phyloP scores from a whole-genome alignment of 2,113 vertebrate genomes.

The Pipra filicauda region DNA sequence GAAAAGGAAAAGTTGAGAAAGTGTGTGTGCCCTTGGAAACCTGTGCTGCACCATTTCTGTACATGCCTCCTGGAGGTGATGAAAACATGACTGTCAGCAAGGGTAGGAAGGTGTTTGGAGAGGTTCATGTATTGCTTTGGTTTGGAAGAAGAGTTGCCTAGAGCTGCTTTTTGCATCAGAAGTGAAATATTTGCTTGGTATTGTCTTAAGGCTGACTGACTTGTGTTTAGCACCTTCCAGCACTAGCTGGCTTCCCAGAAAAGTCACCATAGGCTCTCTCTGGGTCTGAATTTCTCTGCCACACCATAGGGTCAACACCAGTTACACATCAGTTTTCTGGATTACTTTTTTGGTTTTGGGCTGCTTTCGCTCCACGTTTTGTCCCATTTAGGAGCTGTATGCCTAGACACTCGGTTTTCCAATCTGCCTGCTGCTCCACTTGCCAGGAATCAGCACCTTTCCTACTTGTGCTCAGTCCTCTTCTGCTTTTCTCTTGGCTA shows the following conservation, averaged over 20 bases:
- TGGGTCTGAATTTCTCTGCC: neutral
- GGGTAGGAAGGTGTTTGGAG: neutral
- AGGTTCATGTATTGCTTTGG: neutral
- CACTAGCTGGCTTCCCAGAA: neutral
- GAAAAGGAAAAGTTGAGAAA: neutral
- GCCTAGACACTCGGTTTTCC: neutral
- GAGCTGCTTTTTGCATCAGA: neutral
- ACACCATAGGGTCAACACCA: neutral
- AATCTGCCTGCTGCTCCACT: neutral
- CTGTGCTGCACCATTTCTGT: neutral
- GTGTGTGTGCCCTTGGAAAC: neutral
- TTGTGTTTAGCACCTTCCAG: neutral
- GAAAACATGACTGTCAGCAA: neutral
- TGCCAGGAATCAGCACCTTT: neutral
- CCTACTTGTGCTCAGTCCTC: neutral
- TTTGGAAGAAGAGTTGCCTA: neutral
- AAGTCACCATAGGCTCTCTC: neutral
- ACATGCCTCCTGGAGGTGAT: fast-evolving
- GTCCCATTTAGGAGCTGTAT: neutral
- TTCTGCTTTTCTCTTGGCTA: neutral
- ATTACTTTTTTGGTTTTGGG: neutral
- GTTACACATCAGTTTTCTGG: neutral
- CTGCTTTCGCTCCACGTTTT: neutral
- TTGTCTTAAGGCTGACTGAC: neutral
- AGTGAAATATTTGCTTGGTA: neutral